These are phyloP conservation scores for Plemyria rubiginata DNA, from an alignment of 2,888 invertebrate genomes.

Conservation along the genomic window DNA sequence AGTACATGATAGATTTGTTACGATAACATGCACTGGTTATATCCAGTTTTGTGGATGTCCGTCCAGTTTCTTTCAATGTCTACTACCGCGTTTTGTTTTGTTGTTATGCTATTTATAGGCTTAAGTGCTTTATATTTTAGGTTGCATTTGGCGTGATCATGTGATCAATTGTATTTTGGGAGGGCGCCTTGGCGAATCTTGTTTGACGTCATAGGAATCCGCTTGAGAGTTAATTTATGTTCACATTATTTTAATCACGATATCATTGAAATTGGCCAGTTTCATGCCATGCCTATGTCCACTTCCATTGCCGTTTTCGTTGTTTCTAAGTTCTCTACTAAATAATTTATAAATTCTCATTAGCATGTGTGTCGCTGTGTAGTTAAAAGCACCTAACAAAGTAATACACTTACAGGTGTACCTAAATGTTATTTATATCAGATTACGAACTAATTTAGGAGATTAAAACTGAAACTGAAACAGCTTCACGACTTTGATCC, in stretches of 20 bases:
- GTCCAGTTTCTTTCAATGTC: slow-evolving; percentile 26
- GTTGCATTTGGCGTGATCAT: slow-evolving; percentile 14
- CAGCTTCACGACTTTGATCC: too few relatives aligned
- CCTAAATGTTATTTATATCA: too few relatives aligned
- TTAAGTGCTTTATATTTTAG: slow-evolving; percentile 12
- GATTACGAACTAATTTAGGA: too few relatives aligned
- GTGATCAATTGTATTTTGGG: slow-evolving; percentile 11
- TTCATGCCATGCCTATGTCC: not conserved
- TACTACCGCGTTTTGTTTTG: slow-evolving; percentile 14
- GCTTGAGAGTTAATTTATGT: slow-evolving; percentile 8
- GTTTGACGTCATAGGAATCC: slow-evolving; percentile 16
- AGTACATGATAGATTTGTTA: slow-evolving; percentile 40
- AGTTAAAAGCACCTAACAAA: too few relatives aligned
- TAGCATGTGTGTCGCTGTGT: too few relatives aligned
- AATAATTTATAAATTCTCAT: too few relatives aligned
- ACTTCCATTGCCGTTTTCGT: not conserved
- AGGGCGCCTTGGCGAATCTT: slow-evolving; percentile 6
- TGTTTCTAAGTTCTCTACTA: too few relatives aligned
- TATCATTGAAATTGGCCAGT: slow-evolving; percentile 5
- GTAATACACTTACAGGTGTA: too few relatives aligned
- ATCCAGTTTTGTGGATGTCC: slow-evolving; percentile 49
- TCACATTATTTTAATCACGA: not conserved
- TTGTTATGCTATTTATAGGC: slow-evolving; percentile 15
- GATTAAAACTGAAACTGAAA: too few relatives aligned
- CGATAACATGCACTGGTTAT: slow-evolving; percentile 52